Base-by-base conservation (phyloP, 2,888 invertebrate species). In the Dusona sp. region DNA sequence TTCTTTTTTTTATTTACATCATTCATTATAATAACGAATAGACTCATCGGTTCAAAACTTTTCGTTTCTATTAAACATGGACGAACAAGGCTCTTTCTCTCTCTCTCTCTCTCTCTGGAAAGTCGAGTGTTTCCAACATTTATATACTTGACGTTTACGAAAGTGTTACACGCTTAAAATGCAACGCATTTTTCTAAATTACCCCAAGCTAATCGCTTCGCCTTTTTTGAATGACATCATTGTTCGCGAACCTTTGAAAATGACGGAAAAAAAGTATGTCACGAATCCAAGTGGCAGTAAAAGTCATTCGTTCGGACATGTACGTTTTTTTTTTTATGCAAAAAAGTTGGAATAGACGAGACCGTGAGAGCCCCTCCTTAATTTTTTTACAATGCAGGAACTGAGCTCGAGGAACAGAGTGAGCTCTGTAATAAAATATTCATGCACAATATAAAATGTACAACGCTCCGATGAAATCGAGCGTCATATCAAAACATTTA, bases 1-100 rank as follows among this genome's bases (percentile, higher is more conserved):
- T 51, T 67, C 79, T 79, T 77, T 73, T 54, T 61, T 61, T 57
- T 13, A 25, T 74, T 33, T 29, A 45, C 29, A 38, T 79, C 72
- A 29, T 45, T 57, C 16, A 45, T 65, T 78, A 51, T 54, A 67
- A 54, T 45, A 64, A 54, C 29, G 68, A 38, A 68, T 42, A 22
- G 22, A 68, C 42, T 68, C 68, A 45, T 68, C 68, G 68, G n/a
- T 42, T 42, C 42, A 22, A 38, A 67, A 38, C 42, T 68, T 22
- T 70, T 70, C 36, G 19, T 70, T 70, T 42, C 48, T 70, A 16
- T 19, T 70, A 70, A 70, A 70, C 70, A 45, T 68, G 68, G 68
- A 45, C 13, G 42, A 25, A 38, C 68, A 68, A 68, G 38, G 38
- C n/a, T n/a, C n/a, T n/a, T n/a, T n/a, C n/a, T n/a, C n/a, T n/a